Percentiles rank a stretch among this genome's conserved stretches.
These are phyloP conservation scores for Cephus pygmeus DNA, from an alignment of 2,888 invertebrate genomes.

Conservation along the genomic window DNA sequence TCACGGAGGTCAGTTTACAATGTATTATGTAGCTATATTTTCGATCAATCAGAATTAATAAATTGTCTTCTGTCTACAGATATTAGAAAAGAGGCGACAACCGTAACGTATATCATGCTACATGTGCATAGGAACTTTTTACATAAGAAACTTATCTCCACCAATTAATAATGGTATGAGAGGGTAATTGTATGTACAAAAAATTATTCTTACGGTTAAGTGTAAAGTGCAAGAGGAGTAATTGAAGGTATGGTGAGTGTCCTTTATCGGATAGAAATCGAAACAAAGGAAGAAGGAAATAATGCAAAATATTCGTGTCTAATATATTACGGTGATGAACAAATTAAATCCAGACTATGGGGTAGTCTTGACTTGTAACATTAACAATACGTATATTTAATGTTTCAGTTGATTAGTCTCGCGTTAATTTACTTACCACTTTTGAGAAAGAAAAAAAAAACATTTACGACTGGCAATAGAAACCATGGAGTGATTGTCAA, in stretches of 20 bases:
- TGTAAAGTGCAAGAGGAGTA: neutral
- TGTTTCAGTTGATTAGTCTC: neutral
- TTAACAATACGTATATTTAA: neutral
- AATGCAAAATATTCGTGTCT: neutral
- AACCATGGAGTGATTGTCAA: neutral
- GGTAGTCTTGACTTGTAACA: neutral
- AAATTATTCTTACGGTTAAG: neutral
- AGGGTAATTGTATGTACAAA: neutral
- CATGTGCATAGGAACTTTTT: neutral
- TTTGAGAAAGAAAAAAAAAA: neutral
- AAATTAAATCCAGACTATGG: neutral
- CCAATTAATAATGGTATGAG: neutral
- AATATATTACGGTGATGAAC: neutral
- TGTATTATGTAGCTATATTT: neutral
- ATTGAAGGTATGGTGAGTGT: neutral
- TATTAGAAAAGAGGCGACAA: conserved; percentile 27
- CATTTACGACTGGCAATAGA: neutral
- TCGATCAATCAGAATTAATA: neutral
- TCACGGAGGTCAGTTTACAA: conserved; percentile 45
- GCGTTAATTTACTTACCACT: neutral
- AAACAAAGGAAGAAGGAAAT: neutral
- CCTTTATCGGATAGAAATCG: neutral
- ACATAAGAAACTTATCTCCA: neutral
- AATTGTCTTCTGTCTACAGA: conserved; percentile 24
- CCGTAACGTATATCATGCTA: neutral